A percentile compares a stretch with the other conserved stretches of the same genome.
These are phyloP conservation scores for Cichladusa arquata DNA, from an alignment of 2,113 vertebrate species.

Conservation along the genomic window DNA sequence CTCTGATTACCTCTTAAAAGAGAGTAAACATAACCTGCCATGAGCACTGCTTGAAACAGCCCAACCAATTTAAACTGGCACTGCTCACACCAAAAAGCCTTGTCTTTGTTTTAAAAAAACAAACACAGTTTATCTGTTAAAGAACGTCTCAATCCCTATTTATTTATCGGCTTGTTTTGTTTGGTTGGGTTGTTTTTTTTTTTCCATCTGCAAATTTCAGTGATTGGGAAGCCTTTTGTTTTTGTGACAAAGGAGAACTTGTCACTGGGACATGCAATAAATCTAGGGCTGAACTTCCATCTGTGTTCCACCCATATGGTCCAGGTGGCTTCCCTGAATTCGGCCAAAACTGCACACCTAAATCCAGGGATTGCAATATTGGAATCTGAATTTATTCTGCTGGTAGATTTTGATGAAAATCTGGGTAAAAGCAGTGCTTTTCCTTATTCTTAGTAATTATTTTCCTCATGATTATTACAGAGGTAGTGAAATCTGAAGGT, in stretches of 20 bases:
- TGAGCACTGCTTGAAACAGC: not conserved
- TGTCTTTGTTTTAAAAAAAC: not conserved
- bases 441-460: slow-evolving; percentile 33
- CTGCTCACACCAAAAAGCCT: not conserved
- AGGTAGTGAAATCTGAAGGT: slow-evolving; percentile 56
- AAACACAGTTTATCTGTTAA: not conserved
- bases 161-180: not conserved
- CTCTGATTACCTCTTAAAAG: slow-evolving; percentile 33
- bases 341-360: not conserved
- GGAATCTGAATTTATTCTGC: slow-evolving; percentile 20
- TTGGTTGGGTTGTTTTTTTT: not conserved
- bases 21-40: not conserved
- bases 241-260: not conserved
- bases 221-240: not conserved
- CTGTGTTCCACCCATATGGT: not conserved
- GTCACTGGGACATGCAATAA: not conserved
- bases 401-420: slow-evolving; percentile 23
- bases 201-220: not conserved
- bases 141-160: not conserved
- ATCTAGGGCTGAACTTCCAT: not conserved
- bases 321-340: slow-evolving; percentile 44
- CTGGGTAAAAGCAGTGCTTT: slow-evolving; percentile 21
- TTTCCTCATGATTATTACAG: slow-evolving; percentile 49
- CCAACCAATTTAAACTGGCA: not conserved
- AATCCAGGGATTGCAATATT: slow-evolving; percentile 14